Evolutionary conservation across 1,140 invertebrate genomes (phyloP).

Genomic region (Chelonus insularis): DNA sequence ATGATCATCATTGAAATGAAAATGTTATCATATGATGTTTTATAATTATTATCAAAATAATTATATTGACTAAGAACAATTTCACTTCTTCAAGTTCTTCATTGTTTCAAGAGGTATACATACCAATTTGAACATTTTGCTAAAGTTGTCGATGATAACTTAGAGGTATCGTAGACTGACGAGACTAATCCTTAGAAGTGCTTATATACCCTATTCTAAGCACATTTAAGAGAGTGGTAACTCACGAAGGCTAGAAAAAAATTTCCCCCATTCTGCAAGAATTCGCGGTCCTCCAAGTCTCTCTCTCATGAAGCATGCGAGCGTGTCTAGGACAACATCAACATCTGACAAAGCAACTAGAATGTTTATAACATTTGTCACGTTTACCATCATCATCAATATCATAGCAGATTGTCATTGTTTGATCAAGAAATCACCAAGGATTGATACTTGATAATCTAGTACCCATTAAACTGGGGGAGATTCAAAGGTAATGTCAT

Average conservation of each 20-base stretch:
- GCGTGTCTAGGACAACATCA: conserved; percentile 22
- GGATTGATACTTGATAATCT: background rate
- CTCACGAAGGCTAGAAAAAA: conserved; percentile 7
- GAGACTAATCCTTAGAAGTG: conserved; percentile 30
- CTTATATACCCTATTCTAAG: conserved; percentile 46
- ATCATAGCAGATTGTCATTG: too few relatives aligned
- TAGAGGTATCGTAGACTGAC: conserved; percentile 49
- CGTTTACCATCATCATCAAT: background rate
- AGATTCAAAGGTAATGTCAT: conserved; percentile 18
- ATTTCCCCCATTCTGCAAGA: conserved; percentile 8
- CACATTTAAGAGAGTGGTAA: conserved; percentile 10
- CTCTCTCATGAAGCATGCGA: background rate
- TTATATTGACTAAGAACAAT: too few relatives aligned
- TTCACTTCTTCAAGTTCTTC: too few relatives aligned
- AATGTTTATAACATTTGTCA: background rate
- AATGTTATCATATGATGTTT: background rate
- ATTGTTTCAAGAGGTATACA: too few relatives aligned
- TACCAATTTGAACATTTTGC: conserved; percentile 56
- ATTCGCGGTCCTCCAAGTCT: background rate
- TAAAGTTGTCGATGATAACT: conserved; percentile 24
- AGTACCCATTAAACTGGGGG: background rate
- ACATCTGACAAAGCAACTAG: conserved; percentile 8
- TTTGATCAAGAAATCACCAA: too few relatives aligned
- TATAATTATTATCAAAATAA: background rate
- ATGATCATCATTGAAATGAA: background rate